A percentile compares a stretch with the other conserved stretches of the same genome.
phyloP scores from a whole-genome alignment of 2,797 vertebrate genomes.

The Crax fasciolata region DNA sequence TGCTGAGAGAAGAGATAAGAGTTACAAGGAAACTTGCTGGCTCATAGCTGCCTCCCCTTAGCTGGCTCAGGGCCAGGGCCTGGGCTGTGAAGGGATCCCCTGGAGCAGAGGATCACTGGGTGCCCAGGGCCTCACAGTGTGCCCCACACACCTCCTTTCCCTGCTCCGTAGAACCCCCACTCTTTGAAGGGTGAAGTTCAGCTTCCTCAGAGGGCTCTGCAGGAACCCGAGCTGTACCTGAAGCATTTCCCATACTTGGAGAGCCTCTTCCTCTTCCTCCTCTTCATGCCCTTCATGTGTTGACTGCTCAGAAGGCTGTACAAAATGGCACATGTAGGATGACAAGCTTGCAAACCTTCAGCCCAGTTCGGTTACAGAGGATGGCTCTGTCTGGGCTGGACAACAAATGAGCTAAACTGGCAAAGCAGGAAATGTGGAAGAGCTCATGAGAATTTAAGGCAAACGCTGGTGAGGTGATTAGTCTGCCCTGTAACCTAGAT shows the following conservation, averaged over 20 bases:
- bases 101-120: neutral
- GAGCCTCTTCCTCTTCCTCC: neutral
- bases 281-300: neutral
- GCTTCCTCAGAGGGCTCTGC: neutral
- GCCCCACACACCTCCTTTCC: neutral
- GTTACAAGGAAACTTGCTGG: neutral
- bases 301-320: neutral
- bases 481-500: neutral
- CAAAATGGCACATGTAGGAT: neutral
- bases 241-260: fast-evolving
- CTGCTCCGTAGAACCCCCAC: neutral
- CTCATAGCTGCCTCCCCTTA: neutral
- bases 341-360: conserved; percentile 23
- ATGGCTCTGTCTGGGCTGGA: neutral
- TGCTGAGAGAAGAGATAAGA: conserved; percentile 45
- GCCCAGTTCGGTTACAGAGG: neutral
- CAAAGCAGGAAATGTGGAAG: conserved; percentile 36
- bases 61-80: neutral
- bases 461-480: neutral
- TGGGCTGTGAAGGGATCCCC: neutral
- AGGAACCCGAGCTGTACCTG: neutral
- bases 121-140: neutral
- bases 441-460: conserved; percentile 27
- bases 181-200: neutral
- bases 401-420: neutral